Base-by-base conservation (phyloP, 2,888 invertebrate genomes). In the Cryptocephalus moraei region DNA sequence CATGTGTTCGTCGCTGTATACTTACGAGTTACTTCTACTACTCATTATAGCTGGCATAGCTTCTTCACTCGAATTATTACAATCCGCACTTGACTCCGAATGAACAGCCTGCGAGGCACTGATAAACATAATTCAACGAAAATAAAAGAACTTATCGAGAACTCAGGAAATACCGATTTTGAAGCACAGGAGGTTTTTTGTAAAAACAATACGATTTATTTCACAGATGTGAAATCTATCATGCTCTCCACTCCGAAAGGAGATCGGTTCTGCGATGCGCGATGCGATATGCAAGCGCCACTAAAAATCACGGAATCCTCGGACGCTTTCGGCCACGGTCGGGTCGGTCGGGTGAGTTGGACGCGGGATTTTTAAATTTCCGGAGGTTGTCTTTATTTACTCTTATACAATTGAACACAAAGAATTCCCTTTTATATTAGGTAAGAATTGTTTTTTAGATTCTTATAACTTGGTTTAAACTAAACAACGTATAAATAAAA, bases 81-180 rank as follows among this genome's bases (percentile, higher is more conserved):
- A 61, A 54, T 65, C 65, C 58, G 62, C 60, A 65, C 60, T 67
- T 49, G 56, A 59, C 59, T 67, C 67, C 50, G 60, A 61, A 67
- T 63, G 65, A 60, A 67, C 60, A 61, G 69, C 65, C 63, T 67
- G 67, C 56, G 64, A 62, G 62, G 66, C 67, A 71, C 68, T 71
- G 63, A 70, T 64, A 66, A 69, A 68, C 71, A 71, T 71, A 69
- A 68, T 70, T 69, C 65, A 68, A 63, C 62, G 48, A 61, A 62
- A 32, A 36, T 8, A 13, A 33, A 39, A 22, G n/a, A 42, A 22
- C 22, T 22, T 2, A 2, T 22, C 22, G 22, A 6, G 22, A 22
- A 22, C 22, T 12, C 11, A 12, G 38, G 6, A 38, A 11, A 38
- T 6, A 38, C 22, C 22, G 22, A 22, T 22, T 22, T 22, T 22